Conservation (phyloP, 2,113 vertebrate species). For the Amazona vittata region DNA sequence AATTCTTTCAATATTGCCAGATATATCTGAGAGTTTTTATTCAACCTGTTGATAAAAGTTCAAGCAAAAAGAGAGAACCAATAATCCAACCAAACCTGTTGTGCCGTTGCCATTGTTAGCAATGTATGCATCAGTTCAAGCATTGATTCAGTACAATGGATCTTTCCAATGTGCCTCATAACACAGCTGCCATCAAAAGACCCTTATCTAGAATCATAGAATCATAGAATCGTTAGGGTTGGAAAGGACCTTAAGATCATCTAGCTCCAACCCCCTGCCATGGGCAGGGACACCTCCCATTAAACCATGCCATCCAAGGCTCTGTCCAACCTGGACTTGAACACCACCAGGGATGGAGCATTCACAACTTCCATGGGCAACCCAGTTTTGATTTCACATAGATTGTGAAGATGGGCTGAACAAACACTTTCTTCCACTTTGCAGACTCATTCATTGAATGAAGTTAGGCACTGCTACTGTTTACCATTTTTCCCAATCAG, state of each 20-base stretch:
- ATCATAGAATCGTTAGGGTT: no score
- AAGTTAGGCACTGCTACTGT: neutral
- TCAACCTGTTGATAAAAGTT: neutral
- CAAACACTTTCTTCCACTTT: neutral
- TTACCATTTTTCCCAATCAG: neutral
- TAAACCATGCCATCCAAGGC: no score
- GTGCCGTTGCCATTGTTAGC: neutral
- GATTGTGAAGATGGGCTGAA: neutral
- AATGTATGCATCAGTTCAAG: neutral
- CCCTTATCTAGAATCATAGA: neutral
- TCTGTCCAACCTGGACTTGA: no score
- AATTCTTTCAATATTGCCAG: neutral
- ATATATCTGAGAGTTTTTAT: neutral
- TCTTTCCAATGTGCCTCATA: neutral
- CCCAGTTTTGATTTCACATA: no score
- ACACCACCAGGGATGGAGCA: no score
- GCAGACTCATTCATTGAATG: neutral
- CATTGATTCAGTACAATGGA: fast-evolving
- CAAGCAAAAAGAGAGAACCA: neutral
- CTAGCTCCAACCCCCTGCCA: no score
- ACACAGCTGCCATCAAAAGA: neutral
- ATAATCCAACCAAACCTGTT: neutral
- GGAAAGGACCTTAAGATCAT: no score
- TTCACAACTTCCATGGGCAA: no score
- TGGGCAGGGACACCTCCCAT: no score